phyloP scores from a whole-genome alignment of 1,140 invertebrate genomes.

The Eubasilissa regina region DNA sequence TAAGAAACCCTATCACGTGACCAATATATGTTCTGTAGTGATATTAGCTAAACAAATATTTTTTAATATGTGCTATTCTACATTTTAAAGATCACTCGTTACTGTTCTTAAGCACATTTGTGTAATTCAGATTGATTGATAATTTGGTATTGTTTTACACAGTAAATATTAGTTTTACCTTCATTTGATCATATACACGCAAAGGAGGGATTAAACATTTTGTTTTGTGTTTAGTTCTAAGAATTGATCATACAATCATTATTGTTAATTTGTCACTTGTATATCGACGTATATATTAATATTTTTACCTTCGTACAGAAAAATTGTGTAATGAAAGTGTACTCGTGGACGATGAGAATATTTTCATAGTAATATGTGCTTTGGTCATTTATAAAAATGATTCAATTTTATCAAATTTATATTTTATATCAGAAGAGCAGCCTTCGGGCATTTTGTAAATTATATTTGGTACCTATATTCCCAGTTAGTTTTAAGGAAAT shows the following conservation, averaged over 20 bases:
- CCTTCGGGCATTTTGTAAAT: slow-evolving; percentile 31
- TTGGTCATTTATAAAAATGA: not conserved
- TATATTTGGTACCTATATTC: slow-evolving; percentile 35
- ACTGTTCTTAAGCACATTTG: slow-evolving; percentile 26
- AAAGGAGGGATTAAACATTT: not conserved
- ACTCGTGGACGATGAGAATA: slow-evolving; percentile 12
- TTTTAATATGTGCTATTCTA: not conserved
- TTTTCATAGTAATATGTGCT: slow-evolving; percentile 12
- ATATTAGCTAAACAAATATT: not conserved
- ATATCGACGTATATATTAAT: slow-evolving; percentile 13
- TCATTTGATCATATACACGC: not conserved
- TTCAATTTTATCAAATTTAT: slow-evolving; percentile 7
- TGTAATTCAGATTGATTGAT: slow-evolving; percentile 13
- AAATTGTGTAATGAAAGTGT: not conserved
- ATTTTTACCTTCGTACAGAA: not conserved
- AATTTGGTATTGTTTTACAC: not conserved
- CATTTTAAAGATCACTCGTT: slow-evolving; percentile 35
- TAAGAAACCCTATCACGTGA: too few species aligned
- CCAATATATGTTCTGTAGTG: not conserved
- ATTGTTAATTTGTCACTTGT: slow-evolving; percentile 29
- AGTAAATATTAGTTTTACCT: slow-evolving; percentile 2
- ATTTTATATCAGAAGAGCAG: slow-evolving; percentile 11
- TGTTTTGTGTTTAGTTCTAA: slow-evolving; percentile 24
- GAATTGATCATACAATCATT: slow-evolving; percentile 28
- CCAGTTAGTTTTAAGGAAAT: slow-evolving; percentile 18